These are phyloP conservation scores for Yoshiicerus persimilis DNA, from an alignment of 1,140 invertebrate genomes.

Conservation along the genomic window DNA sequence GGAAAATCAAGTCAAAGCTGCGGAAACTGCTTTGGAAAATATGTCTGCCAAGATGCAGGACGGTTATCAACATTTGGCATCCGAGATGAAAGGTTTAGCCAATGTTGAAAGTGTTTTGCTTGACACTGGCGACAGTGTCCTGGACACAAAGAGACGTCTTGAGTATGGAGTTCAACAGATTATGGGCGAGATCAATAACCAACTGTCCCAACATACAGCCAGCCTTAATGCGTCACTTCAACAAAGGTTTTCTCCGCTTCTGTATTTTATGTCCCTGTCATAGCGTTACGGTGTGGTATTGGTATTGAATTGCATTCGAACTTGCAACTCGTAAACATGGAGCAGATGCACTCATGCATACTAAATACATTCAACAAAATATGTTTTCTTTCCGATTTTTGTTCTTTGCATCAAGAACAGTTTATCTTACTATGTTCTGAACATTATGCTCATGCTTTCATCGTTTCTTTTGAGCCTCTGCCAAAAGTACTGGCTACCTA, in stretches of 20 bases:
- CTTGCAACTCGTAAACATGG: no score
- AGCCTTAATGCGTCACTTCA: constrained; percentile 68
- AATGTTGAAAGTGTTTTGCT: constrained; percentile 79
- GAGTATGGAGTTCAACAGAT: constrained; percentile 84
- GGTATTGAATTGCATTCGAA: constrained; percentile 36
- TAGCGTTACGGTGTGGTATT: constrained; percentile 62
- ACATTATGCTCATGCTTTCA: no score
- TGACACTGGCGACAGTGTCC: constrained; percentile 78
- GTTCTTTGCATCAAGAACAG: no score
- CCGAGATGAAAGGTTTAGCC: constrained; percentile 62
- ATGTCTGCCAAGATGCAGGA: constrained; percentile 61
- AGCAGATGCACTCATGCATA: no score
- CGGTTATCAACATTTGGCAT: constrained; percentile 61
- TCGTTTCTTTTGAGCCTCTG: no score
- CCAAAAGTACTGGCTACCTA: no score
- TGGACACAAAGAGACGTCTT: constrained; percentile 78
- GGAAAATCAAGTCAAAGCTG: constrained; percentile 55
- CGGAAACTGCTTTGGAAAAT: constrained; percentile 59
- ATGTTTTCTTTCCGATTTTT: no score
- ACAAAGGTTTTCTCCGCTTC: constrained; percentile 55
- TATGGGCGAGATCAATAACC: constrained; percentile 72
- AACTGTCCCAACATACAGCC: constrained; percentile 66
- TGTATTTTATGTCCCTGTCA: constrained; percentile 60
- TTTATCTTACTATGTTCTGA: no score
- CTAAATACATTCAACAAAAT: no score